Base-by-base conservation (phyloP, 2,113 vertebrate species). In the Climacteris rufus region DNA sequence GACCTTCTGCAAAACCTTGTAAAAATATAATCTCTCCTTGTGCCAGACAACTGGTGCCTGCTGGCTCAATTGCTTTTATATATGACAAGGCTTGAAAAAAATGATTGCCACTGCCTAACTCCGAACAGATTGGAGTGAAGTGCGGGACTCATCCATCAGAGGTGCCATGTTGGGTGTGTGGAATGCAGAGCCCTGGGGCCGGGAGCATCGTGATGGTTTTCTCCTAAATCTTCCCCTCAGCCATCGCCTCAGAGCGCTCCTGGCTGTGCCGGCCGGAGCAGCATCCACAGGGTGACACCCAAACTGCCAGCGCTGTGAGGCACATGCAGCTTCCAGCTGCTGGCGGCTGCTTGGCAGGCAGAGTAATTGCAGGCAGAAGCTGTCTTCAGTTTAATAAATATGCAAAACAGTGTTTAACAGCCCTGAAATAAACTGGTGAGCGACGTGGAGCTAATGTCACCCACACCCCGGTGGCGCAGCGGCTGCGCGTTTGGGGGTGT, bases 61-160 rank as follows among this genome's bases (percentile, higher is more conserved):
- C 97, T 98, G 98, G 98, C 98, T 98, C 97, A 93, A 97, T 97
- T 98, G 97, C 97, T 98, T 97, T 95, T 96, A 96, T 97, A 95
- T 97, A 97, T 97, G 98, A 98, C 97, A 97, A 92, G 96, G 79
- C 94, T 96, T 94, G 96, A 95, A 96, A 89, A 97, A 98, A 97
- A 94, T 56, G 87, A 96, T 96, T 97, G 97, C 96, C 95, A 83
- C 82, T 16, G 95, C 95, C 89, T 96, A 92, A 91, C 89, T 94
- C 75, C 1, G 83, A 97, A 95, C 95, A 97, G 97, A 97, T 96
- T 97, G 97, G 96, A 97, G 97, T 31, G 87, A 94, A 97, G 96
- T 5, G 37, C 80, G 20, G 96, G 94, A 45, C 95, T 97, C 97
- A 97, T 97, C 97, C 91, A 96, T 97, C 97, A 97, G 95, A 91